Evolutionary conservation across 2,113 vertebrate genomes (phyloP).

Genomic region (Pundamilia nyererei): DNA sequence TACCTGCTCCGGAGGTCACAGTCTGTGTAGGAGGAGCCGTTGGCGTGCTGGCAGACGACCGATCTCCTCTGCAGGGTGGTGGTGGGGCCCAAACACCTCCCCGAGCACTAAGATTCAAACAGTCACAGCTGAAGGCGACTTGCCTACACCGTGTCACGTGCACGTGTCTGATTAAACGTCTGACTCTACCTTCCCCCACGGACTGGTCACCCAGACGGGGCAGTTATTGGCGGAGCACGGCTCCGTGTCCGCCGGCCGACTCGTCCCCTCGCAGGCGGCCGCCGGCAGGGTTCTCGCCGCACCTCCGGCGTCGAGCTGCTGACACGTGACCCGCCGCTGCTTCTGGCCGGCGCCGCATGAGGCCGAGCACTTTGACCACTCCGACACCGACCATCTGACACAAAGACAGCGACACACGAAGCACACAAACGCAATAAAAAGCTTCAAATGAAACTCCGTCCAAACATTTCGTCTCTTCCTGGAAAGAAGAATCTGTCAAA

Average conservation of each 20-base stretch:
- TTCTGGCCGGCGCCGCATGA: conserved; percentile 76
- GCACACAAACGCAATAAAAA: not conserved
- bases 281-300: conserved; percentile 10
- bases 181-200: conserved; percentile 67
- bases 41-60: conserved; percentile 66
- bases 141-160: not conserved
- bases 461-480: not conserved
- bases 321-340: conserved; percentile 73
- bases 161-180: not conserved
- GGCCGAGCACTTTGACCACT: conserved; percentile 80
- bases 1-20: conserved; percentile 77
- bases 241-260: conserved; percentile 57
- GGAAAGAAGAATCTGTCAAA: not conserved
- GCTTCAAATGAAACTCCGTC: not conserved
- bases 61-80: conserved; percentile 67
- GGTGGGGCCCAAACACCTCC: conserved; percentile 66
- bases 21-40: conserved; percentile 61
- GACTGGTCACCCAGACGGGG: conserved; percentile 17
- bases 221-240: conserved; percentile 67
- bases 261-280: conserved; percentile 30
- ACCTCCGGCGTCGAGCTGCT: conserved; percentile 57
- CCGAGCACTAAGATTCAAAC: conserved; percentile 71
- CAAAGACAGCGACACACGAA: not conserved
- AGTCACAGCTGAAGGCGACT: not conserved
- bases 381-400: conserved; percentile 73